Conservation (phyloP, 2,113 vertebrate genomes). For the Riparia riparia region DNA sequence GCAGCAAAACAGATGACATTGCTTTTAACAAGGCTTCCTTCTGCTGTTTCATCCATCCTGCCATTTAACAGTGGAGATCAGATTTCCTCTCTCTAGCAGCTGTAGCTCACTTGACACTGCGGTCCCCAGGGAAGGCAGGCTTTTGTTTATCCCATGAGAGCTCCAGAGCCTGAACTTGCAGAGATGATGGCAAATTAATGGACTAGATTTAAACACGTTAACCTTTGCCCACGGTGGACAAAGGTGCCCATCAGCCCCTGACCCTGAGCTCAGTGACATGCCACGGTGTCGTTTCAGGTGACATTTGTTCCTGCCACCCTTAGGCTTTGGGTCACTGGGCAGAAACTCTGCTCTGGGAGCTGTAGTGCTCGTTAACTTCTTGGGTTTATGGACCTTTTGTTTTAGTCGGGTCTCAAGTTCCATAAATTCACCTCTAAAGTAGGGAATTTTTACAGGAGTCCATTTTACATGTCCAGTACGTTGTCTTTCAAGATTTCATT, state of each 20-base stretch:
- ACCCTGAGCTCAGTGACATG: not conserved
- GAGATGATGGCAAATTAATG: not conserved
- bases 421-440: accelerated
- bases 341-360: not conserved
- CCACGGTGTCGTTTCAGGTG: not conserved
- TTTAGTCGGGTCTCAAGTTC: not conserved
- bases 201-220: not conserved
- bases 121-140: not conserved
- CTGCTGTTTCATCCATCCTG: not conserved
- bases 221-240: not conserved
- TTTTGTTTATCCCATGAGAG: not conserved
- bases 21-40: not conserved
- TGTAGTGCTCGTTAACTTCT: not conserved
- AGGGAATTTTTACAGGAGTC: not conserved
- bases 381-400: not conserved
- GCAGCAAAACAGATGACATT: not conserved
- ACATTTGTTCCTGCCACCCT: not conserved
- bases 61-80: not conserved
- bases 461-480: not conserved
- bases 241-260: not conserved
- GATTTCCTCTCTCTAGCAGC: not conserved
- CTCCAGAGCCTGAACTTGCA: not conserved
- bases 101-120: not conserved
- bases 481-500: not conserved
- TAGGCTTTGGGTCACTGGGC: not conserved